Evolutionary conservation across 23 tunicate genomes (phyloP), one percentile per base, ranked within the genome.

Genomic region (Ascidia mentula): DNA sequence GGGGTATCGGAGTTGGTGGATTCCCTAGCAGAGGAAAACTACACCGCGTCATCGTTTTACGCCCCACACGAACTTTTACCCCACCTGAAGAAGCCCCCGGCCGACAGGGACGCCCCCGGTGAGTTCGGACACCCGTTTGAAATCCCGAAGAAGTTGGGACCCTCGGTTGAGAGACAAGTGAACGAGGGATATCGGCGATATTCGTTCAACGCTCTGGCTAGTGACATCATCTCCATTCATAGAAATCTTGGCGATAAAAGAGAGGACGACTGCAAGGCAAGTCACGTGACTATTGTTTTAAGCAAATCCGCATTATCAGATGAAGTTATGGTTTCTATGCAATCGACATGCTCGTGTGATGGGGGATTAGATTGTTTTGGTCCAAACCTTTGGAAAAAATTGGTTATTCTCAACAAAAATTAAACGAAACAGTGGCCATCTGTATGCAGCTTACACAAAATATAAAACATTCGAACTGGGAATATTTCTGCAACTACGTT

Each of bases 201-300:
- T 78, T 92, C 92, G 30, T 89, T 96, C 42, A 96, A 96, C 65
- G 86, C 83, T 6, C 78, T 96, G 0, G 99, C 87, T 1, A 89
- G 96, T 73, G 99, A 96, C 61, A 74, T 89, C 34, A 90, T 96
- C 0, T 96, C 99, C 4, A 84, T 90, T 30, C 96, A 90, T 73
- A 79, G 99, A 79, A 90, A 90, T 60, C 77, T 96, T 31, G 99
- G 92, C 32, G 99, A 96, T 80, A 88, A 90, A 77, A 60, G 99
- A 38, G 96, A 90, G 76, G 87, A 80, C 8, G 88, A 46, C 40
- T 96, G 99, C 91, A 89, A 89, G 77, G 92, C 84, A 79, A 34
- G 80, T 78, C 22, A 42, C 13, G 4, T 53, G 13, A 53, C 13
- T n/a, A n/a, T n/a, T n/a, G n/a, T n/a, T n/a, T n/a, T n/a, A n/a